A percentile compares a stretch with the other conserved stretches of the same genome.
phyloP scores from a whole-genome alignment of 2,113 vertebrate genomes.

The Prietella phreatophila region DNA sequence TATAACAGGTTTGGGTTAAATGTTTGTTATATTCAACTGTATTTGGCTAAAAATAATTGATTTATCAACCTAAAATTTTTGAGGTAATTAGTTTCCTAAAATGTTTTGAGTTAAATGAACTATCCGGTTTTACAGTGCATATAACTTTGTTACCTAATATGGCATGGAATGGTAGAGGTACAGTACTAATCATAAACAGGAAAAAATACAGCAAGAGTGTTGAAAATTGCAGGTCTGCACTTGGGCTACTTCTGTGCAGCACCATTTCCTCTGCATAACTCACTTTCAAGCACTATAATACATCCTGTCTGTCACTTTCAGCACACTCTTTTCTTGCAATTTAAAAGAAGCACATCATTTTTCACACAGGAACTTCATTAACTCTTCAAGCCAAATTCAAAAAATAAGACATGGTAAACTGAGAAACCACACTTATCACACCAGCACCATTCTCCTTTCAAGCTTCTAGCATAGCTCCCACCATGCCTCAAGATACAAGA shows the following conservation, averaged over 20 bases:
- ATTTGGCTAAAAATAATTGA: too few species aligned
- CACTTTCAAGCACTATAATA: not conserved
- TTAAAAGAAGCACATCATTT: not conserved
- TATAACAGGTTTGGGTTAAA: too few species aligned
- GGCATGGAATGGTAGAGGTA: not conserved
- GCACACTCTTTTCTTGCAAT: not conserved
- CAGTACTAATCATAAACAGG: not conserved
- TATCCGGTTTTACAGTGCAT: too few species aligned
- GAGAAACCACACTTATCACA: not conserved
- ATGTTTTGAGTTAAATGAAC: too few species aligned
- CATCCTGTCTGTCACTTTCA: not conserved
- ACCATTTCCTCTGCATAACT: not conserved
- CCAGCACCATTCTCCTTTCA: not conserved
- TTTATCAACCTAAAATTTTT: too few species aligned
- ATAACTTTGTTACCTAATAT: not conserved
- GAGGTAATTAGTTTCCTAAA: too few species aligned
- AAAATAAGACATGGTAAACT: not conserved
- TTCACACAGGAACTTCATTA: not conserved
- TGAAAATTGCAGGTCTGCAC: not conserved
- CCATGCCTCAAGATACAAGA: not conserved
- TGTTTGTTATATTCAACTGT: too few species aligned
- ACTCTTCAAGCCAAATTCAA: not conserved
- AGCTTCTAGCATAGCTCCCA: not conserved
- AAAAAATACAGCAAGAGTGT: not conserved
- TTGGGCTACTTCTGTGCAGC: not conserved